A percentile compares a stretch with the other conserved stretches of the same genome.
Evolutionary conservation across 2,888 invertebrate species (phyloP).

Genomic region (Chironomus riparius): DNA sequence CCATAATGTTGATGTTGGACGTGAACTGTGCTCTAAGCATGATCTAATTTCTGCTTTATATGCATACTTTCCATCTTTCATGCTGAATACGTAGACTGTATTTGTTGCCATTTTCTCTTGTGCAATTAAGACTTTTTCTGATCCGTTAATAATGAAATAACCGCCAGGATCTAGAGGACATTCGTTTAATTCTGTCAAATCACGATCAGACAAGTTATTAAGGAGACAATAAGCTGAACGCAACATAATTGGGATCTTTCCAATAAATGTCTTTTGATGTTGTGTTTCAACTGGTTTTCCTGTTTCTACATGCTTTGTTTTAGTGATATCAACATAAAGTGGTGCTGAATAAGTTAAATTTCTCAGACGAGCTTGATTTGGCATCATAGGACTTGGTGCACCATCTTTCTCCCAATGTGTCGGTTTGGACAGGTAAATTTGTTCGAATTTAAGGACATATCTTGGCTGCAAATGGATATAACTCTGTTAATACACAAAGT

Average conservation of each 20-base stretch:
- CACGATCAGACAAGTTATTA: conserved; percentile 92
- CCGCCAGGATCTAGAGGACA: conserved; percentile 99
- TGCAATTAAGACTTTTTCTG: conserved; percentile 96
- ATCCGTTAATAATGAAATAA: conserved; percentile 99
- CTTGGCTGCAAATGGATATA: conserved; percentile 52
- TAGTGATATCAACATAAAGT: conserved; percentile 96
- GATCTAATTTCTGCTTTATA: conserved; percentile 98
- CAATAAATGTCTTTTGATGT: conserved; percentile 66
- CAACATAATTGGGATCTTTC: conserved; percentile 98
- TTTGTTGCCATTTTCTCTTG: conserved; percentile 99
- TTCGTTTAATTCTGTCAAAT: conserved; percentile 97
- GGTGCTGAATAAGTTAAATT: conserved; percentile 98
- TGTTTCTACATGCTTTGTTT: conserved; percentile 85
- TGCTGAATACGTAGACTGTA: conserved; percentile 98
- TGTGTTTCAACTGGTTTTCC: conserved; percentile 80
- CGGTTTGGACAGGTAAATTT: conserved; percentile 97
- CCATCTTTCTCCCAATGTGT: conserved; percentile 99
- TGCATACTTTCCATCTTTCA: conserved; percentile 99
- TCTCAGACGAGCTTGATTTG: conserved; percentile 94
- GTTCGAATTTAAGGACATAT: conserved; percentile 93
- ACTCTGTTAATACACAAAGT: neutral
- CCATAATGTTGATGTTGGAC: conserved; percentile 97
- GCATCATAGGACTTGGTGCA: conserved; percentile 99
- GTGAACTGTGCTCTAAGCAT: conserved; percentile 80
- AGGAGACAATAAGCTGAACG: conserved; percentile 94